phyloP scores from a whole-genome alignment of 2,888 invertebrate species.

The Agriopis marginaria region DNA sequence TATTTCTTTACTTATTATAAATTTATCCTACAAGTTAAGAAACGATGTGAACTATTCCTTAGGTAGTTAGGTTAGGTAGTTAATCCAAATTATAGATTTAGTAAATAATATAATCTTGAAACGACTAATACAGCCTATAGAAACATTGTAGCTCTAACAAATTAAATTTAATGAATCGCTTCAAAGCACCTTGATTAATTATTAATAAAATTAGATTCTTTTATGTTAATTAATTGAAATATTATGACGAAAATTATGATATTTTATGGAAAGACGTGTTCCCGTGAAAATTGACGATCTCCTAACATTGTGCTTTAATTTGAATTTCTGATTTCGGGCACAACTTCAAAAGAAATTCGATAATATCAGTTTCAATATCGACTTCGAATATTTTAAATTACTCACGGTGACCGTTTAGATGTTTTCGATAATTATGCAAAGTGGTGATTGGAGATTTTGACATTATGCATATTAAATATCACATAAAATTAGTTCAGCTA shows the following conservation, averaged over 20 bases:
- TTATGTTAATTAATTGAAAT: slow-evolving; percentile 39
- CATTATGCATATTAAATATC: slow-evolving; percentile 11
- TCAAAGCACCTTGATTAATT: slow-evolving; percentile 18
- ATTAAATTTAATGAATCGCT: slow-evolving; percentile 16
- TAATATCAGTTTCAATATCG: slow-evolving; percentile 10
- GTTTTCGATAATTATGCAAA: slow-evolving; percentile 19
- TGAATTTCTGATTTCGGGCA: slow-evolving; percentile 23
- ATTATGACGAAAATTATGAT: slow-evolving; percentile 33
- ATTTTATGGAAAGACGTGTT: slow-evolving; percentile 32
- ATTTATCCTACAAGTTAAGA: background rate
- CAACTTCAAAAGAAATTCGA: slow-evolving; percentile 9
- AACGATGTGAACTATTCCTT: background rate
- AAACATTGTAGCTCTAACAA: slow-evolving; percentile 10
- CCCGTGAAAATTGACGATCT: slow-evolving; percentile 40
- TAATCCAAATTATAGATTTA: background rate
- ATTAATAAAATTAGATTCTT: slow-evolving; percentile 20
- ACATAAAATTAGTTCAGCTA: slow-evolving; percentile 12
- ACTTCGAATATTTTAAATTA: slow-evolving; percentile 34
- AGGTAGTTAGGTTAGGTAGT: background rate
- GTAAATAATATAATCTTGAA: slow-evolving; percentile 2
- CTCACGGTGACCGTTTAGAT: slow-evolving; percentile 13
- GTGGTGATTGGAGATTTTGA: slow-evolving; percentile 11
- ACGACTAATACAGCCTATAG: slow-evolving; percentile 9
- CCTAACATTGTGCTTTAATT: slow-evolving; percentile 15
- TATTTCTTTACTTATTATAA: background rate